Percentiles rank a stretch among this genome's conserved stretches.
Evolutionary conservation across 2,888 invertebrate species (phyloP).

Genomic region (Dolomedes plantarius): DNA sequence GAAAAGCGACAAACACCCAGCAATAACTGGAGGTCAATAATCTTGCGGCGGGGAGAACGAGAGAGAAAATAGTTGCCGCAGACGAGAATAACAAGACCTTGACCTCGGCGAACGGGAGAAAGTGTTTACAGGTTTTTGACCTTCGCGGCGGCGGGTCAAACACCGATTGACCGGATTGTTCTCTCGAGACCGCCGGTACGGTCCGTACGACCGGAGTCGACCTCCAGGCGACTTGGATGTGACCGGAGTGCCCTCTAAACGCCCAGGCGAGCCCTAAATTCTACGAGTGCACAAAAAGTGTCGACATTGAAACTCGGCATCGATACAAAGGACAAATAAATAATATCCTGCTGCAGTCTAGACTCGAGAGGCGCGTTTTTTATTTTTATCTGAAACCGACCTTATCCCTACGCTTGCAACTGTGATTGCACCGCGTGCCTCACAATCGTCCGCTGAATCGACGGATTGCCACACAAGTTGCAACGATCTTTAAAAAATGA

Average conservation of each 20-base stretch:
- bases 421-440: no score
- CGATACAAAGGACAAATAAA: not conserved
- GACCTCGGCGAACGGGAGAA: not conserved
- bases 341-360: not conserved
- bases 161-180: not conserved
- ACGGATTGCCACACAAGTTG: no score
- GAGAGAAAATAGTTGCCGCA: not conserved
- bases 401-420: no score
- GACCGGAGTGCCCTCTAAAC: not conserved
- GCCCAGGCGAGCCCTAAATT: not conserved
- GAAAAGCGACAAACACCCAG: not conserved
- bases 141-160: not conserved
- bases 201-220: not conserved
- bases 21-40: not conserved
- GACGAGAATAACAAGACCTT: not conserved
- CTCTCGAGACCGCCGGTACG: not conserved
- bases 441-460: no score
- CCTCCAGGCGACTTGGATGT: not conserved
- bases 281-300: not conserved
- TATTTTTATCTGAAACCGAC: no score
- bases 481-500: no score
- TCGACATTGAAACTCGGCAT: not conserved
- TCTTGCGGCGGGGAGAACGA: not conserved
- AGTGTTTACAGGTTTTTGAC: conserved; percentile 12
- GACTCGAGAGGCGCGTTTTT: not conserved